Percentiles rank a stretch among this genome's conserved stretches.
Conservation (phyloP, 2,797 vertebrate species). For the Decapterus maruadsi region DNA sequence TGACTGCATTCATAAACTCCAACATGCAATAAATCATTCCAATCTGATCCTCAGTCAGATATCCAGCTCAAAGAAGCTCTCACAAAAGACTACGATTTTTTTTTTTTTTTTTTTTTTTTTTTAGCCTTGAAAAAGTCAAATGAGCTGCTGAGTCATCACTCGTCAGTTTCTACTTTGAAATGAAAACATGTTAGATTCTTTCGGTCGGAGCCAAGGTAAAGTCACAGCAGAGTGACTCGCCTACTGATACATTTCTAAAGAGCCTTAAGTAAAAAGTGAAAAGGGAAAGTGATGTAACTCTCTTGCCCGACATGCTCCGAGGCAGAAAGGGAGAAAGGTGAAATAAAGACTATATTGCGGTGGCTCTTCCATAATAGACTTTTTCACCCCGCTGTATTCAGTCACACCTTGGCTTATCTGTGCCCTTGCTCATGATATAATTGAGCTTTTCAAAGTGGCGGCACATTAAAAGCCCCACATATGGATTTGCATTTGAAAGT, state of each 20-base stretch:
- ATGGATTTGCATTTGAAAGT: slow-evolving; percentile 73
- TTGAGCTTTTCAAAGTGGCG: slow-evolving; percentile 71
- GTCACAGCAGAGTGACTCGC: slow-evolving; percentile 8
- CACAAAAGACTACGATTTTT: slow-evolving; percentile 19
- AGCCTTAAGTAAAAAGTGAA: slow-evolving; percentile 61
- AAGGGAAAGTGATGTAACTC: slow-evolving; percentile 71
- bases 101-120: background rate
- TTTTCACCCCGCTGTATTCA: slow-evolving; percentile 75
- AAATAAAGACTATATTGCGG: slow-evolving; percentile 69
- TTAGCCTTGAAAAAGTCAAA: slow-evolving; percentile 24
- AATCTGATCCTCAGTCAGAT: slow-evolving; percentile 22
- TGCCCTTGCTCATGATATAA: slow-evolving; percentile 74
- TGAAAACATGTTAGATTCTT: slow-evolving; percentile 51
- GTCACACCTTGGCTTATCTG: slow-evolving; percentile 77
- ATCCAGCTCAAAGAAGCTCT: slow-evolving; percentile 4
- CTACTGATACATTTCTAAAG: slow-evolving; percentile 71
- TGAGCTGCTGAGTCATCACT: slow-evolving; percentile 56
- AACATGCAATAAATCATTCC: slow-evolving; percentile 17
- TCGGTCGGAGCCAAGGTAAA: slow-evolving; percentile 39
- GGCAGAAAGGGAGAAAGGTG: slow-evolving; percentile 69
- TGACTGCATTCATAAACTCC: background rate
- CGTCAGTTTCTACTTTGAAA: slow-evolving; percentile 46
- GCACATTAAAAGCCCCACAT: slow-evolving; percentile 62
- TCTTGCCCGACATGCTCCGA: slow-evolving; percentile 62
- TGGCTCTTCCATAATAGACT: slow-evolving; percentile 70